Evolutionary conservation across 2,797 vertebrate genomes (phyloP).

Genomic region (Sciaenops ocellatus): DNA sequence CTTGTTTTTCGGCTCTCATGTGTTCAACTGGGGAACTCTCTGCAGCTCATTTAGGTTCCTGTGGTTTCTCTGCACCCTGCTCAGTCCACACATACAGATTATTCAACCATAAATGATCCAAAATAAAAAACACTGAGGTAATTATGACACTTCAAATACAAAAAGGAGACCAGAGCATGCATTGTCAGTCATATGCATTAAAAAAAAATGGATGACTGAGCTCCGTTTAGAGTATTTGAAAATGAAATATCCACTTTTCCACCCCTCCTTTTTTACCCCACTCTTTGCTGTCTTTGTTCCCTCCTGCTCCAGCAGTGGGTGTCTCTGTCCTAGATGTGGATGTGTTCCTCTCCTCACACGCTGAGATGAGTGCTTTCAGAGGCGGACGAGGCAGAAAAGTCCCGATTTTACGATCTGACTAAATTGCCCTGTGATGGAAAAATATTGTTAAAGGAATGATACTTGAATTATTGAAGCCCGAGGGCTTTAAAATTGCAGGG

Average conservation of each 20-base stretch:
- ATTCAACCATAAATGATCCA: constrained; percentile 3
- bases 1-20: constrained; percentile 22
- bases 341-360: constrained; percentile 77
- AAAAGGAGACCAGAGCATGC: background rate
- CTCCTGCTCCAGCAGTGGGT: constrained; percentile 47
- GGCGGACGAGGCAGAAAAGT: constrained; percentile 65
- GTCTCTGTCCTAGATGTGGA: constrained; percentile 76
- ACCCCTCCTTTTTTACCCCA: background rate
- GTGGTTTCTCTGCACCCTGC: background rate
- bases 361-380: constrained; percentile 80
- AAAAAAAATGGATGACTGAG: constrained; percentile 44
- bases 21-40: constrained; percentile 15
- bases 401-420: constrained; percentile 77
- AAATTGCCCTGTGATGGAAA: constrained; percentile 87
- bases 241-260: constrained; percentile 47
- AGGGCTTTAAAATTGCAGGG: constrained; percentile 83
- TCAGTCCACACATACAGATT: background rate
- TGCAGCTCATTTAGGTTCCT: constrained; percentile 17
- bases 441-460: constrained; percentile 86
- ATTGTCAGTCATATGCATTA: constrained; percentile 23
- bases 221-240: constrained; percentile 52
- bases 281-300: constrained; percentile 51
- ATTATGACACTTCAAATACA: constrained; percentile 23
- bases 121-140: constrained; percentile 18
- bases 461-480: constrained; percentile 86